phyloP scores from a whole-genome alignment of 2,888 invertebrate species.

The Phyto melanocephala region DNA sequence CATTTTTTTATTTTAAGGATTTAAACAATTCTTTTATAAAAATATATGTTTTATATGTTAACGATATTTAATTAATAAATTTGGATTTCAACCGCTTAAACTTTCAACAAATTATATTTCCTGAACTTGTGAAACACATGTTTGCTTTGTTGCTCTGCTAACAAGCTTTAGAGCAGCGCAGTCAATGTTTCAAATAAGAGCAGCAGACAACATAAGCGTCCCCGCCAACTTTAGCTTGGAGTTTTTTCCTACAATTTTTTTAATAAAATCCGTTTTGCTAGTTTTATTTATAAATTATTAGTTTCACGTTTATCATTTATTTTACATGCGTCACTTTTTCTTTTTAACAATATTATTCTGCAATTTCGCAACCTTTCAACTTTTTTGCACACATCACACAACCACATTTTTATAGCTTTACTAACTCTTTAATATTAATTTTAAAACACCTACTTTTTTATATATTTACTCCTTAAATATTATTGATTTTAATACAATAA shows the following conservation, averaged over 20 bases:
- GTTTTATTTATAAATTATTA: too few species aligned
- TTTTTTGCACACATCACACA: slow-evolving; percentile 10
- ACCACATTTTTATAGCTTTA: slow-evolving; percentile 12
- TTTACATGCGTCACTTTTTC: slow-evolving; percentile 2
- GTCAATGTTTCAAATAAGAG: neutral
- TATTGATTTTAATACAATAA: slow-evolving; percentile 2
- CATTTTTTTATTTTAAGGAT: neutral
- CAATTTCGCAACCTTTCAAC: slow-evolving; percentile 23
- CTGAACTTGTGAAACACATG: slow-evolving; percentile 40
- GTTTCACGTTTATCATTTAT: neutral
- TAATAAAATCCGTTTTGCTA: neutral
- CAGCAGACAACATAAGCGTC: slow-evolving; percentile 23
- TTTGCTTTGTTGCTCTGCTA: slow-evolving; percentile 1
- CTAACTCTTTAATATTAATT: neutral
- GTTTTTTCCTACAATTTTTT: neutral
- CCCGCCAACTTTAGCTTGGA: slow-evolving; percentile 34
- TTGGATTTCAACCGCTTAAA: too few species aligned
- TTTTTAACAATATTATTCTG: slow-evolving; percentile 5
- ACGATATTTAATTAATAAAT: too few species aligned
- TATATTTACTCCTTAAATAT: neutral
- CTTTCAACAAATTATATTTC: neutral
- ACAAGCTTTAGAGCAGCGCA: neutral
- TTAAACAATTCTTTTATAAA: neutral
- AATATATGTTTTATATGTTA: too few species aligned
- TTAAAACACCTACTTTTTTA: slow-evolving; percentile 38